Evolutionary conservation across 2,113 vertebrate species (phyloP).

Genomic region (Pipa parva): DNA sequence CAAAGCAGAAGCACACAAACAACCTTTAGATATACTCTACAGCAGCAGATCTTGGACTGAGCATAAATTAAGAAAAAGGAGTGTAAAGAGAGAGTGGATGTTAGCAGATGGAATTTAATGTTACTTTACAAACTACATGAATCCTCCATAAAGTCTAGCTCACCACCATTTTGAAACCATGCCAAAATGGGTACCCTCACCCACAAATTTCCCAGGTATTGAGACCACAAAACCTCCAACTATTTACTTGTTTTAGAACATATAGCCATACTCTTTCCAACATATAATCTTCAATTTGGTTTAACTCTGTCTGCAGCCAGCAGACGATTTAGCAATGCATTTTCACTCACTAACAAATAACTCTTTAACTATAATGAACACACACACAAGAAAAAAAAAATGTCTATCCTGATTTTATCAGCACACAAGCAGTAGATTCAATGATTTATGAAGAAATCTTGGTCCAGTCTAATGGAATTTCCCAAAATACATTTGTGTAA

Average conservation of each 20-base stretch:
- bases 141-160: background rate
- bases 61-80: too few species aligned
- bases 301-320: constrained; percentile 25
- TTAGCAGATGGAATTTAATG: background rate
- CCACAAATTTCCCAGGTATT: constrained; percentile 9
- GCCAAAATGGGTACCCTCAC: background rate
- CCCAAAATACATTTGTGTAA: constrained; percentile 97
- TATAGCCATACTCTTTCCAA: background rate
- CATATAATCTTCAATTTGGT: background rate
- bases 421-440: constrained; percentile 83
- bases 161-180: background rate
- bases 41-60: too few species aligned
- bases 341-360: background rate
- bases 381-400: constrained; percentile 62
- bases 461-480: constrained; percentile 86
- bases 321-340: constrained; percentile 49
- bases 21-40: too few species aligned
- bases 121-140: background rate
- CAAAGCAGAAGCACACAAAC: too few species aligned
- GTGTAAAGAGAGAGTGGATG: background rate
- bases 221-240: background rate
- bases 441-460: constrained; percentile 91
- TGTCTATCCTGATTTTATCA: constrained; percentile 83
- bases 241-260: constrained; percentile 1
- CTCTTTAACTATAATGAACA: constrained; percentile 42